Conservation (phyloP, 2,888 invertebrate species). For the Uloborus plumipes region DNA sequence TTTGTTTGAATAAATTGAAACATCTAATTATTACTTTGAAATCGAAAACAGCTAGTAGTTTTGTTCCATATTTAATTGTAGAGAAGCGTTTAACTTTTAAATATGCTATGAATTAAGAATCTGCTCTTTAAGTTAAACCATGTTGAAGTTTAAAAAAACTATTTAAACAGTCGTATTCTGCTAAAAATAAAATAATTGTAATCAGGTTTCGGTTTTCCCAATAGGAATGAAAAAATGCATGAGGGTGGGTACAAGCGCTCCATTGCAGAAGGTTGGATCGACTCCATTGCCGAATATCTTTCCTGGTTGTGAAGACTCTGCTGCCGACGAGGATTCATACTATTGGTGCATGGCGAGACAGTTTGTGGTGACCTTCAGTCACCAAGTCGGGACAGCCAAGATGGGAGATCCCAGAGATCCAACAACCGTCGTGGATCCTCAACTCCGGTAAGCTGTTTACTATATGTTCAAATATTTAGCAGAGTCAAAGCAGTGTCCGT, state of each 20-base stretch:
- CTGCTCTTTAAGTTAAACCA: too few relatives aligned
- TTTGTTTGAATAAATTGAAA: too few relatives aligned
- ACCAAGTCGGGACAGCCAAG: conserved; percentile 33
- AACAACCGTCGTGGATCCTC: conserved; percentile 44
- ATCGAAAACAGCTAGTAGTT: too few relatives aligned
- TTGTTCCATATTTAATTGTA: too few relatives aligned
- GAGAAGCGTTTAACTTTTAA: too few relatives aligned
- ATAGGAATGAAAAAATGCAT: conserved; percentile 48
- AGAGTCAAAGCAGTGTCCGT: too few relatives aligned
- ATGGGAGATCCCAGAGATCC: conserved; percentile 45
- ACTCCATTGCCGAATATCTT: conserved; percentile 16
- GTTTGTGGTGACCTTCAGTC: conserved; percentile 9
- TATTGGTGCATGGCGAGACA: conserved; percentile 22
- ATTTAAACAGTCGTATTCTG: too few relatives aligned
- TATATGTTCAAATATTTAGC: too few relatives aligned
- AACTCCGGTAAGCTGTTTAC: conserved; percentile 15
- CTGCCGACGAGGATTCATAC: conserved; percentile 20
- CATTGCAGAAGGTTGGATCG: conserved; percentile 28
- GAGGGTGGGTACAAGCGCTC: conserved; percentile 17
- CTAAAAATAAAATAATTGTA: too few relatives aligned
- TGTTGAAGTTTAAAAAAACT: too few relatives aligned
- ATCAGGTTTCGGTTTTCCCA: background rate
- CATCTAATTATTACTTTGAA: too few relatives aligned
- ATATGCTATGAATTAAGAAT: too few relatives aligned
- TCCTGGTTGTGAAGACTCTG: conserved; percentile 33